Evolutionary conservation across 1,140 invertebrate genomes (phyloP), one percentile per base, ranked within the genome.

Genomic region (Polypedilum vanderplanki): DNA sequence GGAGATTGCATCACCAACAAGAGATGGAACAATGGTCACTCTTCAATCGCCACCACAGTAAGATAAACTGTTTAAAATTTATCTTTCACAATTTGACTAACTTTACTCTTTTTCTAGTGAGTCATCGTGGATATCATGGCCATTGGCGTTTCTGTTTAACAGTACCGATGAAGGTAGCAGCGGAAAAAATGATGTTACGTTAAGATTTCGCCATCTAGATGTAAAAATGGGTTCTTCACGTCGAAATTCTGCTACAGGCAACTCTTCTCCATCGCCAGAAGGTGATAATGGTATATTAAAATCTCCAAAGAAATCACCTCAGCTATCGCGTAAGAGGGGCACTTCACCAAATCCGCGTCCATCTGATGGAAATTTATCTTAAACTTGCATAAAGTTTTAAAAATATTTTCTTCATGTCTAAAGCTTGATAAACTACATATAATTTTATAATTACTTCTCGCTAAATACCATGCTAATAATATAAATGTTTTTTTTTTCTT

Each of bases 51-150:
- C 84, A 12, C 77, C 81, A 78, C 84, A 79, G 80, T 78, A 79
- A 41, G 40, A 64, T n/a, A 64, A 4, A 74, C 40, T 73, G 15
- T 41, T 75, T 40, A 67, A n/a, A n/a, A 24, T 10, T 40, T 18
- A 40, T 33, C 33, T 74, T 40, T 1, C 15, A 3, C n/a, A n/a
- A 1, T 15, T 22, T 74, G 41, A 40, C 20, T 46, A 74, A 17
- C 24, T 40, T 64, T 73, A 33, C 24, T 73, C 22, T 41, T 22
- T 79, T 78, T 81, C 77, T 78, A 85, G 84, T 40, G 81, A 78
- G 78, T 85, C 86, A n/a, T 93, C 93, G 0, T 95, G 93, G 93
- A 95, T 95, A 78, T 94, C 92, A 79, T 94, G 93, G 92, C 93
- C 93, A 24, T 83, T 95, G 24, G 92, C 92, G 15, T 94, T 94